A percentile compares a stretch with the other conserved stretches of the same genome.
phyloP scores from a whole-genome alignment of 2,797 vertebrate genomes.

The Neostethus bicornis region DNA sequence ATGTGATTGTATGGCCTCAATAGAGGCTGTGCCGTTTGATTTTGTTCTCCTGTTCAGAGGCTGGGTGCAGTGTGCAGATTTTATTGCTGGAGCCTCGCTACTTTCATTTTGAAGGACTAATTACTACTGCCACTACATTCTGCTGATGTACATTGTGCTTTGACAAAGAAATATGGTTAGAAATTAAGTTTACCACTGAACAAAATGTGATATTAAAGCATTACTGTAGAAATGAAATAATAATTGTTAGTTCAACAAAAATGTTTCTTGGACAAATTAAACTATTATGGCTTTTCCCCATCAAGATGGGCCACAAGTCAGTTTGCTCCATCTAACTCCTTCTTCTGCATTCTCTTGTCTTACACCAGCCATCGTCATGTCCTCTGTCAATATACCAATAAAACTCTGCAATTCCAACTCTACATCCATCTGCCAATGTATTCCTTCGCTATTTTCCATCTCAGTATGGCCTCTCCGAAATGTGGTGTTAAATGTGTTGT shows the following conservation, averaged over 20 bases:
- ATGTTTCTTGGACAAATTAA: conserved; percentile 14
- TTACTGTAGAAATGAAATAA: conserved; percentile 13
- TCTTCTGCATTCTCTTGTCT: no score
- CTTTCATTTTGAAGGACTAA: conserved; percentile 61
- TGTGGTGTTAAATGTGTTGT: no score
- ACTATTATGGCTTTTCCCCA: no score
- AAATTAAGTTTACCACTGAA: conserved; percentile 34
- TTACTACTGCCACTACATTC: conserved; percentile 59
- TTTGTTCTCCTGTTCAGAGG: conserved; percentile 48
- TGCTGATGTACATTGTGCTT: conserved; percentile 39
- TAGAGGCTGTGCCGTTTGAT: conserved; percentile 65
- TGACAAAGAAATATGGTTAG: conserved; percentile 27
- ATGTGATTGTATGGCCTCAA: conserved; percentile 68
- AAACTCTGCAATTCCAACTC: no score
- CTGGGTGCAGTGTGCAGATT: conserved; percentile 37
- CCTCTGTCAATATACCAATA: no score
- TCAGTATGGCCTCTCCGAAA: no score
- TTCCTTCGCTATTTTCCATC: no score
- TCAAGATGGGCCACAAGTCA: no score
- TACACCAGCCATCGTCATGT: no score
- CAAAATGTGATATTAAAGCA: conserved; percentile 24
- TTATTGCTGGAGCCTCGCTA: conserved; percentile 46
- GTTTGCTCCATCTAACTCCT: no score
- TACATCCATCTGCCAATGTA: no score
- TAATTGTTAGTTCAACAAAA: conserved; percentile 13